Percentiles rank a stretch among this genome's conserved stretches.
Evolutionary conservation across 2,113 vertebrate genomes (phyloP).

Genomic region (Colossoma macropomum): DNA sequence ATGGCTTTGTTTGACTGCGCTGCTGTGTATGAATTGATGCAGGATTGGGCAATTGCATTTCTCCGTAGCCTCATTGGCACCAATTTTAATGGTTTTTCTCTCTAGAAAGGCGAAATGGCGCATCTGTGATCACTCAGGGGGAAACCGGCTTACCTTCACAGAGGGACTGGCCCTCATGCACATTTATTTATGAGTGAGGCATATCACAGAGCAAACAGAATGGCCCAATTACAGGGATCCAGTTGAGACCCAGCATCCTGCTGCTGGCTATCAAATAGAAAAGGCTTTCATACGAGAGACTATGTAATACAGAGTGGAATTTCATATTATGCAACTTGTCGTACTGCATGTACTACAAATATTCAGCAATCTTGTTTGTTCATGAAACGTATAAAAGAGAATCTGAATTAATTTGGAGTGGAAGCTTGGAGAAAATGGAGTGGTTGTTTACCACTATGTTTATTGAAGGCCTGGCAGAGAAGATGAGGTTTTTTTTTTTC

Average conservation of each 20-base stretch:
- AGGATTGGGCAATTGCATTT: constrained; percentile 62
- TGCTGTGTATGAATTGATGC: constrained; percentile 59
- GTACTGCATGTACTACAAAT: neutral
- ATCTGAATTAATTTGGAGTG: constrained; percentile 7
- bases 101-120: constrained; percentile 47
- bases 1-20: constrained; percentile 61
- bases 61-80: constrained; percentile 53
- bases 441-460: constrained; percentile 3
- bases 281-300: neutral
- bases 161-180: constrained; percentile 13
- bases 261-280: neutral
- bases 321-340: neutral
- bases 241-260: neutral
- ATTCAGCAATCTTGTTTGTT: neutral
- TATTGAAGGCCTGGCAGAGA: neutral
- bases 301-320: neutral
- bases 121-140: constrained; percentile 53
- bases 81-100: constrained; percentile 58
- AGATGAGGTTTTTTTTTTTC: constrained; percentile 9
- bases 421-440: neutral
- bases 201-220: constrained; percentile 12
- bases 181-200: neutral
- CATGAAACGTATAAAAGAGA: neutral
- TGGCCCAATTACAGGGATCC: neutral
- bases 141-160: constrained; percentile 54